These are phyloP conservation scores for Ia io DNA, from an alignment of 2,113 vertebrate genomes.

Conservation along the genomic window DNA sequence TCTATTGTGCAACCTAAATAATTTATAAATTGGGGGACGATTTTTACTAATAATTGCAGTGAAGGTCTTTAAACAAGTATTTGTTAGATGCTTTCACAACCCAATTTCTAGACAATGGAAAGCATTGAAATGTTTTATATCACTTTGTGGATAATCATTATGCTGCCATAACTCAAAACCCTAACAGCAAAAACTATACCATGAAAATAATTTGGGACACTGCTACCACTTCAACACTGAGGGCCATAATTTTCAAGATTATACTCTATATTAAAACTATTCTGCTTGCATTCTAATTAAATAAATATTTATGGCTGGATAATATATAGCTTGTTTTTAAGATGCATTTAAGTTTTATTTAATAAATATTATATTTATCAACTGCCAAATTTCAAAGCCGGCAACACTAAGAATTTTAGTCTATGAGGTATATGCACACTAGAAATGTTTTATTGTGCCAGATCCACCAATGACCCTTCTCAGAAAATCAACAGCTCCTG, in stretches of 20 bases:
- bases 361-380: neutral
- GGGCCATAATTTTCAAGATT: neutral
- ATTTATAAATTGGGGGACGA: neutral
- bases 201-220: conserved; percentile 3
- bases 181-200: neutral
- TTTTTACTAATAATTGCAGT: neutral
- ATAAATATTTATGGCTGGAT: neutral
- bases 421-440: neutral
- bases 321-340: conserved; percentile 14
- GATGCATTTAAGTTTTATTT: neutral
- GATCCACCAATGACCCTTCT: neutral
- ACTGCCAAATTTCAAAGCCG: neutral
- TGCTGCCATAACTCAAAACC: neutral
- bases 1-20: neutral
- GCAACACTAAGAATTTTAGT: neutral
- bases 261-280: conserved; percentile 13
- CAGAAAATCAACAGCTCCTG: neutral
- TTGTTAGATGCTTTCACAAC: neutral
- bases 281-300: neutral
- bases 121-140: neutral
- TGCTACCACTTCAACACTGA: conserved; percentile 14
- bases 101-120: neutral
- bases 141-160: neutral
- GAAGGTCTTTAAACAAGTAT: neutral
- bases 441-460: neutral